Percentiles rank a stretch among this genome's conserved stretches.
phyloP scores from a whole-genome alignment of 1,140 invertebrate species.

The Propsilocerus akamusi region DNA sequence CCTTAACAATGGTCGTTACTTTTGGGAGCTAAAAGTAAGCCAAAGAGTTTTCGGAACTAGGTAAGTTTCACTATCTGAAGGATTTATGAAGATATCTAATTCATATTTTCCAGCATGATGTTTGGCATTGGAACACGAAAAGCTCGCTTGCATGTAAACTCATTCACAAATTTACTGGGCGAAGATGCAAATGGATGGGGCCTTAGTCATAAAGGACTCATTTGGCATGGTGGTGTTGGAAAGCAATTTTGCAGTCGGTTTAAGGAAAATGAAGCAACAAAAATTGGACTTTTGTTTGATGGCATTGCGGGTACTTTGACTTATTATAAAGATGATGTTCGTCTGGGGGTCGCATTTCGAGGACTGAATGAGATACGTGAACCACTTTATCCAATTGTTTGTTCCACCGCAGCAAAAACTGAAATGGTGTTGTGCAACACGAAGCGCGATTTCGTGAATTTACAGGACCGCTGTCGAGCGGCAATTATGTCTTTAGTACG shows the following conservation, averaged over 20 bases:
- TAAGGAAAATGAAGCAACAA: conserved; percentile 44
- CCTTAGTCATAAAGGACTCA: conserved; percentile 48
- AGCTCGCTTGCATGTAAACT: conserved; percentile 39
- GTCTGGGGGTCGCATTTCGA: conserved; percentile 36
- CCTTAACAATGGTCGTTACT: conserved; percentile 42
- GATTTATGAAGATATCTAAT: background rate
- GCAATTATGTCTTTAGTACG: conserved; percentile 29
- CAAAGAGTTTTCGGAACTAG: conserved; percentile 47
- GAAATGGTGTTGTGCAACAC: conserved; percentile 41
- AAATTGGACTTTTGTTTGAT: conserved; percentile 46
- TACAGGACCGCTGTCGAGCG: conserved; percentile 42
- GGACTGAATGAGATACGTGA: conserved; percentile 30
- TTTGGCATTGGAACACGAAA: conserved; percentile 47
- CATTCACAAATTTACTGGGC: conserved; percentile 50
- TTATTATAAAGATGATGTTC: conserved; percentile 49
- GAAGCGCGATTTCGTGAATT: conserved; percentile 38
- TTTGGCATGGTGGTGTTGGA: conserved; percentile 46
- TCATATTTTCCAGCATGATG: conserved; percentile 38
- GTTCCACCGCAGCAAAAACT: conserved; percentile 56
- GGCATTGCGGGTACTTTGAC: conserved; percentile 46
- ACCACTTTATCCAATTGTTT: conserved; percentile 46
- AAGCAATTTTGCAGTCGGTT: conserved; percentile 45
- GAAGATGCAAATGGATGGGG: conserved; percentile 54
- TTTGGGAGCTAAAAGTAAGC: conserved; percentile 48
- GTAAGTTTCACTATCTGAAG: background rate